These are phyloP conservation scores for Addax nasomaculatus DNA, from an alignment of 2,113 vertebrate species.

Conservation along the genomic window DNA sequence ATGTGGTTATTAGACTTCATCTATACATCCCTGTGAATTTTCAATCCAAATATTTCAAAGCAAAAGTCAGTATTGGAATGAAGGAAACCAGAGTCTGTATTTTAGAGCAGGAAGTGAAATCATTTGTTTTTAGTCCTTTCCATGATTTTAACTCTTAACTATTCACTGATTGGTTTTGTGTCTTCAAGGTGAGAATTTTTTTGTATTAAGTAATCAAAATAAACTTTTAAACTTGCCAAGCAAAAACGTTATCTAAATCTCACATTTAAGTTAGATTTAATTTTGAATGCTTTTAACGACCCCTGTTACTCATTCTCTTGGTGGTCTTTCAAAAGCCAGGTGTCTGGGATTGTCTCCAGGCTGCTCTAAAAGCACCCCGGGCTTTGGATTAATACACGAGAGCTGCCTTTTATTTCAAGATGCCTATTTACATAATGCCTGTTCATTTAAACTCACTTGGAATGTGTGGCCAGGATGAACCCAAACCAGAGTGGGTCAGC, in stretches of 20 bases:
- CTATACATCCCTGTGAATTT: not conserved
- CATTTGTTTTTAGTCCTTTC: constrained; percentile 41
- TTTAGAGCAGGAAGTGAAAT: constrained; percentile 35
- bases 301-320: constrained; percentile 72
- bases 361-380: constrained; percentile 80
- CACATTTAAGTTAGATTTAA: constrained; percentile 72
- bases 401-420: constrained; percentile 76
- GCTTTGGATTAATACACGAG: constrained; percentile 75
- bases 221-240: constrained; percentile 63
- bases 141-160: constrained; percentile 28
- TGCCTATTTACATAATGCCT: constrained; percentile 79
- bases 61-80: not conserved
- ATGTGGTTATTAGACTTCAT: not conserved
- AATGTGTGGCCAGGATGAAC: constrained; percentile 68
- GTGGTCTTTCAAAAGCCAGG: constrained; percentile 87
- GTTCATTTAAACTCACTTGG: constrained; percentile 75
- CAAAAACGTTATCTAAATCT: constrained; percentile 51
- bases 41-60: not conserved
- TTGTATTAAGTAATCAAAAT: constrained; percentile 62
- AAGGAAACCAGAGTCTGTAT: not conserved
- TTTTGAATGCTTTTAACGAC: constrained; percentile 71
- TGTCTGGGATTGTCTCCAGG: constrained; percentile 85
- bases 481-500: constrained; percentile 65
- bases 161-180: not conserved
- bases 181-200: constrained; percentile 61